phyloP scores from a whole-genome alignment of 2,888 invertebrate genomes.

The Drosophila mimetica region DNA sequence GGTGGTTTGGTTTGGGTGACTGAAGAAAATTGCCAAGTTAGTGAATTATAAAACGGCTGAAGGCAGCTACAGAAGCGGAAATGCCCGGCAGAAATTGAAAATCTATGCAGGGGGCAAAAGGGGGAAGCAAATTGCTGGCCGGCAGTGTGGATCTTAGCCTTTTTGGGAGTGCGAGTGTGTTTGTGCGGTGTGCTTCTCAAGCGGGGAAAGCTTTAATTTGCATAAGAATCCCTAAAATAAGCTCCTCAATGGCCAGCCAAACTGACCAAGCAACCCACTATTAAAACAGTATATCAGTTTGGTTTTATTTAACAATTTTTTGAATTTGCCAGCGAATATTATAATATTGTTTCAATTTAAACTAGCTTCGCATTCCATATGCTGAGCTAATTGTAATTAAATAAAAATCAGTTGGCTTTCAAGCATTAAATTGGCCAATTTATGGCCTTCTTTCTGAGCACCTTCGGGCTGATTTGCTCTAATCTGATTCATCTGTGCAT shows the following conservation, averaged over 20 bases:
- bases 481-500: slow-evolving; percentile 1
- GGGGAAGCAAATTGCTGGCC: slow-evolving; percentile 13
- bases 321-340: no score
- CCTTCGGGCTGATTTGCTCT: slow-evolving; percentile 13
- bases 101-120: slow-evolving; percentile 39
- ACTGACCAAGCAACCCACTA: background rate
- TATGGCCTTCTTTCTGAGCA: background rate
- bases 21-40: slow-evolving; percentile 53
- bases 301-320: background rate
- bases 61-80: slow-evolving; percentile 17
- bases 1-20: background rate
- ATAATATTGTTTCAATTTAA: no score
- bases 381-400: no score
- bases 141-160: slow-evolving; percentile 17
- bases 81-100: slow-evolving; percentile 40
- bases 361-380: no score
- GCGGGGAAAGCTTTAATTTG: slow-evolving; percentile 12
- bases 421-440: background rate
- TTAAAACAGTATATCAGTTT: background rate
- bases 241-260: background rate
- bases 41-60: slow-evolving; percentile 49
- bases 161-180: background rate
- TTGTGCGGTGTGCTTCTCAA: slow-evolving; percentile 1
- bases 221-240: slow-evolving; percentile 23
- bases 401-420: background rate